phyloP scores from a whole-genome alignment of 2,113 vertebrate species.

The Acrocephalus arundinaceus region DNA sequence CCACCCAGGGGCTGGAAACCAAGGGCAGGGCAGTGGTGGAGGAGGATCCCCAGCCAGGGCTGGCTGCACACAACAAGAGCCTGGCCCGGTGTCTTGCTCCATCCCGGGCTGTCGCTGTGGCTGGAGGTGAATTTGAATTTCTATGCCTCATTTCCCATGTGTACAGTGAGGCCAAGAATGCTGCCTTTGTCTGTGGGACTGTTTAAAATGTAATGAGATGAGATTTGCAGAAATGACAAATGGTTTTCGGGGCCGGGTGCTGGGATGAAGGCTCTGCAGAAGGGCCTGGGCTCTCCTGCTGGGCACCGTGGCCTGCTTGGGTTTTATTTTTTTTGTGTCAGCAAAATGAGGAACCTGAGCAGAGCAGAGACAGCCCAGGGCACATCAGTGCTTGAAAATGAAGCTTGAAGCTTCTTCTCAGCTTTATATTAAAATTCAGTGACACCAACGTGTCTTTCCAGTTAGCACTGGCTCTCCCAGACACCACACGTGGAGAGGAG shows the following conservation, averaged over 20 bases:
- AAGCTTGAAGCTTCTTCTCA: not conserved
- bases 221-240: slow-evolving; percentile 30
- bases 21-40: not conserved
- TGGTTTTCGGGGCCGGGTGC: not conserved
- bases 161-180: slow-evolving; percentile 5
- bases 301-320: not conserved
- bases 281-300: not conserved
- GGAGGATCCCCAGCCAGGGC: not conserved
- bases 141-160: slow-evolving; percentile 34
- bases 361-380: not conserved
- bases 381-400: not conserved
- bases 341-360: not conserved
- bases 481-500: not conserved
- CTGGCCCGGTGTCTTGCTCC: not conserved
- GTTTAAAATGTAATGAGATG: slow-evolving; percentile 31
- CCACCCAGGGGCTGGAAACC: not conserved
- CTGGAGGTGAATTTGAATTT: slow-evolving; percentile 39
- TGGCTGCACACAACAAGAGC: not conserved
- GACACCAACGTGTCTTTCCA: fast-evolving
- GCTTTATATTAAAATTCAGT: not conserved
- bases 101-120: not conserved
- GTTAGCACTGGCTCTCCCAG: not conserved
- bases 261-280: not conserved
- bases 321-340: not conserved
- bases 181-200: slow-evolving; percentile 47